Conservation (phyloP, 2,888 invertebrate species). For the Synergus japonicus region DNA sequence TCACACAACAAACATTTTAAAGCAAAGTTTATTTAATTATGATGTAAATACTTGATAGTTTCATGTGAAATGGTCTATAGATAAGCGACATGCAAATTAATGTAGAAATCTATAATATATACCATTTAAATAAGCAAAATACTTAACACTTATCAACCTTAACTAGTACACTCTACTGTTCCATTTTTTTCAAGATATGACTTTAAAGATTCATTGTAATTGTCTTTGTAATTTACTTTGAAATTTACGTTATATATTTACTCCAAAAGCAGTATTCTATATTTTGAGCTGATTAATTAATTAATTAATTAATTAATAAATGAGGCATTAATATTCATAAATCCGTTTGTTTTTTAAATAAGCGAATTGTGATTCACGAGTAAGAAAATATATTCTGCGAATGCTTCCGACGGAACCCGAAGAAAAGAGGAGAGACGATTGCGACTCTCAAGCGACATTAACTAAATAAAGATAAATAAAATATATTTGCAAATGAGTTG, state of each 20-base stretch:
- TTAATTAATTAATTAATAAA: neutral
- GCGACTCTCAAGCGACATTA: neutral
- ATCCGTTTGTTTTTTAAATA: neutral
- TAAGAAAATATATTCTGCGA: neutral
- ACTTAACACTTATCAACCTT: conserved; percentile 26
- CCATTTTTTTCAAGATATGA: conserved; percentile 6
- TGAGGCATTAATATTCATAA: neutral
- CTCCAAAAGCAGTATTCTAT: neutral
- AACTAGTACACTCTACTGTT: neutral
- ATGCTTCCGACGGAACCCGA: conserved; percentile 22
- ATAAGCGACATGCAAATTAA: too few species aligned
- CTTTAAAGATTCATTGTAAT: conserved; percentile 15
- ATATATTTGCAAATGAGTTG: neutral
- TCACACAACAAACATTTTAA: neutral
- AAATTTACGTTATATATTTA: neutral
- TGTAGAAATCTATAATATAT: neutral
- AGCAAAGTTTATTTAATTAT: conserved; percentile 1
- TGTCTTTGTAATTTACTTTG: neutral
- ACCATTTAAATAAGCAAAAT: conserved; percentile 2
- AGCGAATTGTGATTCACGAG: neutral
- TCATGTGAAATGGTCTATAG: too few species aligned
- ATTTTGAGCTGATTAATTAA: neutral
- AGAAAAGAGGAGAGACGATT: neutral
- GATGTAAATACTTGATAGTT: neutral
- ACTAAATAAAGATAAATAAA: neutral